phyloP scores from a whole-genome alignment of 2,888 invertebrate species.

The Keiferia lycopersicella region DNA sequence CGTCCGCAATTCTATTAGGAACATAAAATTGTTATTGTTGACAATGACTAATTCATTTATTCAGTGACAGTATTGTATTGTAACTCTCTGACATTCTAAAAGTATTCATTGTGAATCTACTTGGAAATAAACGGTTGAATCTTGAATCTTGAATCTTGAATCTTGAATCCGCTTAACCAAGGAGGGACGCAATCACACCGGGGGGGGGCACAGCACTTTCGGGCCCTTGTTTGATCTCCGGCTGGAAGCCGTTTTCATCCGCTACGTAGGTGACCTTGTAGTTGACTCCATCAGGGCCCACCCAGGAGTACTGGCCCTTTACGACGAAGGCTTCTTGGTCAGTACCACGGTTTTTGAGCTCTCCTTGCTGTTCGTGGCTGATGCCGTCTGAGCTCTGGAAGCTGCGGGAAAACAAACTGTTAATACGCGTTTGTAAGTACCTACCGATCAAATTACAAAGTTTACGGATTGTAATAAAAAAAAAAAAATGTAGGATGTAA shows the following conservation, averaged over 20 bases:
- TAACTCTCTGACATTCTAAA: too few species aligned
- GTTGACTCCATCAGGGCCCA: conserved; percentile 63
- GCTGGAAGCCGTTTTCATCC: conserved; percentile 57
- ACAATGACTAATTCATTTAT: too few species aligned
- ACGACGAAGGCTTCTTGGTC: conserved; percentile 43
- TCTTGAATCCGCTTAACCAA: conserved; percentile 34
- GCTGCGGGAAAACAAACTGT: conserved; percentile 41
- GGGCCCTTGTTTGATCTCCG: conserved; percentile 55
- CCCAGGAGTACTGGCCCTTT: conserved; percentile 68
- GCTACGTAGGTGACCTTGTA: conserved; percentile 78
- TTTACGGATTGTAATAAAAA: too few species aligned
- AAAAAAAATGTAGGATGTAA: too few species aligned
- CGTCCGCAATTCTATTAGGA: too few species aligned
- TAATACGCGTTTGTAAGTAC: too few species aligned
- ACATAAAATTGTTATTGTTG: too few species aligned
- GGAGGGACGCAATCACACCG: conserved; percentile 43
- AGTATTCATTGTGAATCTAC: too few species aligned
- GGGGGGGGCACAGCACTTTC: conserved; percentile 46
- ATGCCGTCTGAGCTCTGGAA: conserved; percentile 72
- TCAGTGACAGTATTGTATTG: too few species aligned
- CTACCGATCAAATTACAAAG: too few species aligned
- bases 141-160: too few species aligned
- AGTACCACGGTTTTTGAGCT: conserved; percentile 47
- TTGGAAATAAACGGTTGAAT: too few species aligned
- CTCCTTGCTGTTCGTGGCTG: conserved; percentile 60